Evolutionary conservation across 2,797 vertebrate genomes (phyloP).

Genomic region (Enteromius mattozi): DNA sequence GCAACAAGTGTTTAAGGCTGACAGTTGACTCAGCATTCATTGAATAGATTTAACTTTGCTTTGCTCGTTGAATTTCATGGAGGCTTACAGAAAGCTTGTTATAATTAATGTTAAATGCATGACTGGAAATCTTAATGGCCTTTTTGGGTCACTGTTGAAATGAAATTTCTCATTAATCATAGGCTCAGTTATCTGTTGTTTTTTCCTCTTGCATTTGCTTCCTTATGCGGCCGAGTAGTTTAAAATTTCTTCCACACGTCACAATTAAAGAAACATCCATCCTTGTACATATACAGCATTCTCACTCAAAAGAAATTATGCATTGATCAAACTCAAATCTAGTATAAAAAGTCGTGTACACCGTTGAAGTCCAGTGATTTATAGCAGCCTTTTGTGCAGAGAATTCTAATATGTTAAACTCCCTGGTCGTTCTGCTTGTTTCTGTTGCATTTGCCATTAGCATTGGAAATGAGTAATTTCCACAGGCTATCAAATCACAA

Average conservation of each 20-base stretch:
- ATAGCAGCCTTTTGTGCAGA: neutral
- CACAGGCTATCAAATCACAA: slow-evolving; percentile 42
- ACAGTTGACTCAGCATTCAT: slow-evolving; percentile 66
- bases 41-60: slow-evolving; percentile 64
- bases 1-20: slow-evolving; percentile 49
- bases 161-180: slow-evolving; percentile 77
- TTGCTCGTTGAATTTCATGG: slow-evolving; percentile 79
- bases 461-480: slow-evolving; percentile 47
- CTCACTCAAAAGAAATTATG: neutral
- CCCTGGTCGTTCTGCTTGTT: slow-evolving; percentile 5
- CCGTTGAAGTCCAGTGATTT: neutral
- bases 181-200: slow-evolving; percentile 67
- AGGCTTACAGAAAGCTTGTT: slow-evolving; percentile 72
- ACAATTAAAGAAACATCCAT: neutral
- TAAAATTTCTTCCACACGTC: neutral
- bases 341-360: neutral
- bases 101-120: slow-evolving; percentile 80
- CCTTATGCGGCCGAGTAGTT: neutral
- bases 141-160: slow-evolving; percentile 79
- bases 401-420: slow-evolving; percentile 4
- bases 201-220: slow-evolving; percentile 4
- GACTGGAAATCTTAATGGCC: slow-evolving; percentile 78
- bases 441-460: slow-evolving; percentile 45
- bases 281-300: neutral
- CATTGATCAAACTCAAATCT: slow-evolving; percentile 6